Base-by-base conservation (phyloP, 2,797 vertebrate species). In the Calcarius lapponicus region DNA sequence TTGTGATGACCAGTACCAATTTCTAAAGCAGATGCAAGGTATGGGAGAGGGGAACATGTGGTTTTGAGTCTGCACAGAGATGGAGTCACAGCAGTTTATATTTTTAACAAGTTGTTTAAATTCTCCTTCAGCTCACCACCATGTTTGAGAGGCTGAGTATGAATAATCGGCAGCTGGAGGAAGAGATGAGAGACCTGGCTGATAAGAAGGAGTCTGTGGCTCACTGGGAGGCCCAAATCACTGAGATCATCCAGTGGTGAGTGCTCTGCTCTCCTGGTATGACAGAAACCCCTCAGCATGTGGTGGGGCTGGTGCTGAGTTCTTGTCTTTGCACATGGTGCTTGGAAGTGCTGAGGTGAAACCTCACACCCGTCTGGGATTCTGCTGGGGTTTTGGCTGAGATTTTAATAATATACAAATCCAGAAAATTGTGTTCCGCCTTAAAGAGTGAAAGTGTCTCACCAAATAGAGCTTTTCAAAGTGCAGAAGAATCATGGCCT, bases 241-340 rank as follows among this genome's bases (percentile, higher is more conserved):
- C 99, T 26, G 99, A 99, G 97, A 99, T 99, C 97, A 99, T 99
- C 97, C 99, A 99, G 76, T 99, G 99, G 99, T 99, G 97, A 98
- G 98, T 98, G 26, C 32, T 93, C 45, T 62, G 81, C 66, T 83
- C 76, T 71, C 53, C 19, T 40, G 72, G 73, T 51, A 36, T 78
- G 43, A 45, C 65, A 54, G 51, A 83, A 57, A 25, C 40, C 79
- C 17, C 72, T 80, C 47, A 40, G 7, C 21, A 0, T 25, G n/a
- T 47, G 58, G 20, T 38, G 65, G 42, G 26, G 34, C 72, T 48
- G 28, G 21, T 61, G 54, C 15, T 51, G 38, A 73, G 36, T 2
- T 80, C 69, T 51, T 62, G n/a, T 67, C 40, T 83, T 73, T 84
- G 45, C 26, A 10, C 17, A 7, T 54, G 34, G 53, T 38, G 7